Evolutionary conservation across 2,113 vertebrate species (phyloP).

Genomic region (Stegostoma tigrinum): DNA sequence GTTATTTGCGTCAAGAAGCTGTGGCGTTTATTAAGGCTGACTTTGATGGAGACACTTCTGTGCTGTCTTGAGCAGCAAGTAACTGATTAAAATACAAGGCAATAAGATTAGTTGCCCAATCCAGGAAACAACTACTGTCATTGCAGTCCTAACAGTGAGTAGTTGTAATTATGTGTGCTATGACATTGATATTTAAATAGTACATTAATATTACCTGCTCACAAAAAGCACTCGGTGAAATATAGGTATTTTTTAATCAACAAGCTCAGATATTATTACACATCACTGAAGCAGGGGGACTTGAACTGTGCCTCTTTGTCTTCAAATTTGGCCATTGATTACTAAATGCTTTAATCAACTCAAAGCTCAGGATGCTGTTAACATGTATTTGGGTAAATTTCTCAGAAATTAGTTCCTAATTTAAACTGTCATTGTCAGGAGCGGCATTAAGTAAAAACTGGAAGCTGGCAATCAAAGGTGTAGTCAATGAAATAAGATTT

Average conservation of each 20-base stretch:
- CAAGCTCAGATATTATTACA: too few species aligned
- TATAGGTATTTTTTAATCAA: too few species aligned
- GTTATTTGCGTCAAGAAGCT: not conserved
- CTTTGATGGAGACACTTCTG: not conserved
- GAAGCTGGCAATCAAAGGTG: not conserved
- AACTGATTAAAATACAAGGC: not conserved
- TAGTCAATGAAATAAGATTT: not conserved
- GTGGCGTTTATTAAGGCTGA: not conserved
- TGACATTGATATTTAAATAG: not conserved
- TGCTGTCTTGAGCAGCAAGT: not conserved
- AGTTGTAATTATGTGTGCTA: not conserved
- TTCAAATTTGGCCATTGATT: not conserved
- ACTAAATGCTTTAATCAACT: not conserved
- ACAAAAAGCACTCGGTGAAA: not conserved
- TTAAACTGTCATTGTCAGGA: not conserved
- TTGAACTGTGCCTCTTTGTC: too few species aligned
- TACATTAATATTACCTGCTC: not conserved
- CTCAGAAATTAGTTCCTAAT: not conserved
- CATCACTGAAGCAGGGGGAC: too few species aligned
- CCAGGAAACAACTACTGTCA: not conserved
- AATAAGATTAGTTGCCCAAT: not conserved
- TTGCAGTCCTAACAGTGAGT: not conserved
- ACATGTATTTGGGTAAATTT: not conserved
- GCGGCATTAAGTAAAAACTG: too few species aligned
- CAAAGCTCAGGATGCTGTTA: not conserved